Evolutionary conservation across 2,797 vertebrate species (phyloP).

Genomic region (Mastacembelus armatus): DNA sequence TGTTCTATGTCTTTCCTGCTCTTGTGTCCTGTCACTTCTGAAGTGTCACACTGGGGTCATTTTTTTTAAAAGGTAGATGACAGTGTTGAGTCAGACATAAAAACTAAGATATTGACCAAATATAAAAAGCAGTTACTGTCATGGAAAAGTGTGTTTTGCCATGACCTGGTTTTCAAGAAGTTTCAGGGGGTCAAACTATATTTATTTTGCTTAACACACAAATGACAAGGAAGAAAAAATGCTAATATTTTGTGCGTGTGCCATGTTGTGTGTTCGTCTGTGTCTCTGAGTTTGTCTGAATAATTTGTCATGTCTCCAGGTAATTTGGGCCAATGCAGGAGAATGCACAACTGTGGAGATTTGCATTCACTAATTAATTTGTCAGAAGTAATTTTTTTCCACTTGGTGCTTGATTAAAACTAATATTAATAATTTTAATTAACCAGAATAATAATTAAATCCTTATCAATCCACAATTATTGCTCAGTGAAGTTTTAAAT

Average conservation of each 20-base stretch:
- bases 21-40: not conserved
- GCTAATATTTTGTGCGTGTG: slow-evolving; percentile 12
- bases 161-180: slow-evolving; percentile 12
- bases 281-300: slow-evolving; percentile 45
- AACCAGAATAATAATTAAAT: slow-evolving; percentile 83
- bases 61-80: not conserved
- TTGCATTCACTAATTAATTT: slow-evolving; percentile 87
- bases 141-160: not conserved
- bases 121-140: no score
- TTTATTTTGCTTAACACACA: slow-evolving; percentile 23
- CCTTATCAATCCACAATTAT: slow-evolving; percentile 76
- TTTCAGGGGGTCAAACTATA: not conserved
- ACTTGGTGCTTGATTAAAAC: slow-evolving; percentile 82
- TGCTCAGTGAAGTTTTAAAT: slow-evolving; percentile 79
- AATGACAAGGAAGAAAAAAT: slow-evolving; percentile 21
- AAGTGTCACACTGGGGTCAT: no score
- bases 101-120: not conserved
- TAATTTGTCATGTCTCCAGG: slow-evolving; percentile 78
- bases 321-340: slow-evolving; percentile 74
- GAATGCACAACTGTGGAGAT: slow-evolving; percentile 75
- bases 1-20: no score
- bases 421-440: slow-evolving; percentile 84
- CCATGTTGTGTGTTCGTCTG: slow-evolving; percentile 17
- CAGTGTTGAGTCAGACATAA: not conserved
- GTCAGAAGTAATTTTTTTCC: slow-evolving; percentile 76